Percentiles rank a stretch among this genome's conserved stretches.
These are phyloP conservation scores for Corythaixoides concolor DNA, from an alignment of 2,113 vertebrate species.

Conservation along the genomic window DNA sequence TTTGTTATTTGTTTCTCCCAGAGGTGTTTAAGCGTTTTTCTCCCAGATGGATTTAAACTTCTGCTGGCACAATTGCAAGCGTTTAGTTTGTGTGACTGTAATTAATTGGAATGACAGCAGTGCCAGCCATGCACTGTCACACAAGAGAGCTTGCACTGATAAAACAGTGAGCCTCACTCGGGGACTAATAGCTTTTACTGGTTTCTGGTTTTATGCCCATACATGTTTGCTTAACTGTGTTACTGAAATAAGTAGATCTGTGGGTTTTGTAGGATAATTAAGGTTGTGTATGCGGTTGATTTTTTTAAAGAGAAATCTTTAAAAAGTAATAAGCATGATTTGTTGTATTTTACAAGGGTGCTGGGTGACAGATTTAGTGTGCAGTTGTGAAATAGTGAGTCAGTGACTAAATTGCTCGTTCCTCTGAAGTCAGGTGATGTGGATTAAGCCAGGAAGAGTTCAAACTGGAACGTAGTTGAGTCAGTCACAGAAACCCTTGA, in stretches of 20 bases:
- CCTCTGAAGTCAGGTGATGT: slow-evolving; percentile 18
- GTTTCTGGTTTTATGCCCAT: neutral
- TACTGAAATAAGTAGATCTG: neutral
- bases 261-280: neutral
- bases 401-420: neutral
- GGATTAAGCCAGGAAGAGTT: slow-evolving; percentile 24
- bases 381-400: neutral
- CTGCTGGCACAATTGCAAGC: neutral
- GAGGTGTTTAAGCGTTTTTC: neutral
- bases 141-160: slow-evolving; percentile 13
- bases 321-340: neutral
- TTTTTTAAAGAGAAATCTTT: neutral
- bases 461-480: slow-evolving; percentile 27
- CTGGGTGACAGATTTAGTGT: neutral
- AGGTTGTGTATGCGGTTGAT: neutral
- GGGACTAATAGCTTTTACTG: slow-evolving; percentile 16
- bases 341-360: neutral
- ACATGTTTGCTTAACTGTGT: neutral
- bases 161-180: neutral
- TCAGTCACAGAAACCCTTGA: slow-evolving; percentile 46
- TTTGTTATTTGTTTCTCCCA: neutral
- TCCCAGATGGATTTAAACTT: neutral
- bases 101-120: neutral
- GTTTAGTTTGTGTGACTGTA: neutral
- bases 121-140: neutral